Base-by-base conservation (phyloP, 1,140 invertebrate genomes). In the Thalassaphorura encarpata region DNA sequence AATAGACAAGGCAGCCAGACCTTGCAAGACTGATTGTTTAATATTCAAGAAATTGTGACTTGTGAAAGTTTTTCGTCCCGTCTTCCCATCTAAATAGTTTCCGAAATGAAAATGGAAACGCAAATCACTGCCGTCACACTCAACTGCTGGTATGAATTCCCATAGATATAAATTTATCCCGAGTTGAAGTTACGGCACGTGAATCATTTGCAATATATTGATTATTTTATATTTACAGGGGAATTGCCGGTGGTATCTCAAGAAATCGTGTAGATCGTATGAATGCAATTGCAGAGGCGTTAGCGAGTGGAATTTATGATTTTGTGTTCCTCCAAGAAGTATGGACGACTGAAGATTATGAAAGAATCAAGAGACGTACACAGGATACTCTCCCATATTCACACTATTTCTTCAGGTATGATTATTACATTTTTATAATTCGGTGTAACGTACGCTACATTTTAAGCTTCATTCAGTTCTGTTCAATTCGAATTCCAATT, bases 241-340 rank as follows among this genome's bases (percentile, higher is more conserved):
- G 87, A 5, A 85, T 95, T 63, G 82, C 85, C 58, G 78, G 80
- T 57, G 78, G 80, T 57, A 71, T 89, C 61, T 84, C 88, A 2
- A 86, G 83, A 71, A 76, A 94, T 67, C 78, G 86, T 45, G 74
- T 73, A 49, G 73, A 77, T 58, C 77, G 93, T 67, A 83, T 96
- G 56, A 68, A 79, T 63, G 88, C 88, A 11, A 89, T 97, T 60
- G 83, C 82, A 29, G 77, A 83, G 45, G 79, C 83, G 65, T 70
- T 97, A 42, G 68, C 72, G 13, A 73, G 70, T 21, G 81, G 80
- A 46, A 70, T 79, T 19, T 89, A 89, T 74, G 89, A 94, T 72
- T 79, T 97, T 66, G 84, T 95, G 1, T 88, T 90, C 54, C 72
- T 97, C 15, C 90, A 97, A 77, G 93, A 97, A 78, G 80, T 96